Conservation (phyloP, 2,888 invertebrate species). For the Dione vanillae region DNA sequence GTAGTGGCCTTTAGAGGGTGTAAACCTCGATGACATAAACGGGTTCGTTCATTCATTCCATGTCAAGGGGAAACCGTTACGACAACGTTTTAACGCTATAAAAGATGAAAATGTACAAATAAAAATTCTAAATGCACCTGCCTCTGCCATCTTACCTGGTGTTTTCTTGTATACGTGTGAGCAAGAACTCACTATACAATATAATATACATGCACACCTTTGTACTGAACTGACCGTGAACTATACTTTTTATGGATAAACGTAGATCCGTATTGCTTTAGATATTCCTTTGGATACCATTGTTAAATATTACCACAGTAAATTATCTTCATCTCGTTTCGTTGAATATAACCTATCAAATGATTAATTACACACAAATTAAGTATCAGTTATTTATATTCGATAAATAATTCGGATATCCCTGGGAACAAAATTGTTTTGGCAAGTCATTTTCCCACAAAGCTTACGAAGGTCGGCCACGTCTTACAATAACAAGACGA, state of each 20-base stretch:
- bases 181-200: slow-evolving; percentile 43
- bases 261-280: slow-evolving; percentile 70
- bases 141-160: slow-evolving; percentile 60
- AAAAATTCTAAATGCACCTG: slow-evolving; percentile 62
- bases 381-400: slow-evolving; percentile 32
- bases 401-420: slow-evolving; percentile 42
- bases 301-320: slow-evolving; percentile 59
- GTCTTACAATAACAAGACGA: slow-evolving; percentile 50
- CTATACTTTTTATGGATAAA: slow-evolving; percentile 73
- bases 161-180: slow-evolving; percentile 49
- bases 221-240: slow-evolving; percentile 65
- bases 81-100: slow-evolving; percentile 59
- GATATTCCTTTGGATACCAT: slow-evolving; percentile 61
- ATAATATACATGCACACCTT: slow-evolving; percentile 43
- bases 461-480: slow-evolving; percentile 51
- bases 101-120: slow-evolving; percentile 53
- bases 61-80: slow-evolving; percentile 62
- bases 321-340: slow-evolving; percentile 58
- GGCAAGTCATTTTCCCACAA: slow-evolving; percentile 70
- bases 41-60: slow-evolving; percentile 64
- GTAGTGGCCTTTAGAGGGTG: slow-evolving; percentile 49
- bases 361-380: slow-evolving; percentile 43
- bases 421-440: slow-evolving; percentile 50
- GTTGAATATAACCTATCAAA: slow-evolving; percentile 46
- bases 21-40: slow-evolving; percentile 56